Conservation (phyloP, 2,888 invertebrate species). For the Nebria brevicollis region DNA sequence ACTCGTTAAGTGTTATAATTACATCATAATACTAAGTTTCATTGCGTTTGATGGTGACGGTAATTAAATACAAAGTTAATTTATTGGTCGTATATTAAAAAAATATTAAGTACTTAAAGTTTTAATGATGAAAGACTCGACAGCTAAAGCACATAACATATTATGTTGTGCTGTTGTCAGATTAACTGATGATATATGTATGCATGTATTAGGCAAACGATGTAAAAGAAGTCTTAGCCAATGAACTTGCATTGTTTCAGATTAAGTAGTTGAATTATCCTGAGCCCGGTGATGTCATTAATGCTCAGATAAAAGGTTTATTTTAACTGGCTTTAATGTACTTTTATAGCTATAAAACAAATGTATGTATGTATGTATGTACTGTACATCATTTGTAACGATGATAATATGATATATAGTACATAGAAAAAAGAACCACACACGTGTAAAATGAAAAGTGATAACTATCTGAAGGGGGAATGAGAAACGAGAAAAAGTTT, state of each 20-base stretch:
- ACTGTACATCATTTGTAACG: no score
- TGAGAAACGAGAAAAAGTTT: neutral
- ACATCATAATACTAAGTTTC: constrained; percentile 10
- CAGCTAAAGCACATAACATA: neutral
- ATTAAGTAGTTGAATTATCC: no score
- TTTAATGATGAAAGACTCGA: neutral
- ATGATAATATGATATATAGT: no score
- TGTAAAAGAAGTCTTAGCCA: no score
- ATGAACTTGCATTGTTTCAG: no score
- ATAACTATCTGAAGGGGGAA: neutral
- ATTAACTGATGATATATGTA: neutral
- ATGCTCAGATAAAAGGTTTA: no score
- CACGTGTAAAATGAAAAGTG: neutral
- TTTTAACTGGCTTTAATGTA: no score
- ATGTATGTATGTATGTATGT: no score
- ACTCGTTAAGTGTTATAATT: constrained; percentile 14
- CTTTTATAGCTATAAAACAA: no score
- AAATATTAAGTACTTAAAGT: neutral
- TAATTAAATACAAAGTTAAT: constrained; percentile 9
- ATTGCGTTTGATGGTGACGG: neutral
- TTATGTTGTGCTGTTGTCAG: neutral
- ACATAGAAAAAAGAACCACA: neutral
- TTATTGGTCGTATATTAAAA: neutral
- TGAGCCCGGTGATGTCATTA: no score
- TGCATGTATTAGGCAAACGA: neutral